Conservation (phyloP, 2,888 invertebrate genomes). For the Drosophila incognita region DNA sequence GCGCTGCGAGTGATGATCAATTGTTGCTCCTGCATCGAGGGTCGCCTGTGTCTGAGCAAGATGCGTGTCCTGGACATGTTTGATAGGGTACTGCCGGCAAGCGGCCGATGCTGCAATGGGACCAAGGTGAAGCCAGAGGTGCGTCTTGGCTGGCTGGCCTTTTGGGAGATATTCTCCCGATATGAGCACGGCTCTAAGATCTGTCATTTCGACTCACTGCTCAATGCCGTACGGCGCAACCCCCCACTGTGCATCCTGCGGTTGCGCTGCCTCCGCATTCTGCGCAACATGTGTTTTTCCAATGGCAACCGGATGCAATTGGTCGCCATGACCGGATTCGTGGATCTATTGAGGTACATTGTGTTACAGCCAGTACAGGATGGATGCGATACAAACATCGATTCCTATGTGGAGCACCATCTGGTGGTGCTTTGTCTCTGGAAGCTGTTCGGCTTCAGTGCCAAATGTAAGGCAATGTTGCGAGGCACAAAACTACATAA, state of each 20-base stretch:
- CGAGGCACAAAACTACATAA: conserved; percentile 75
- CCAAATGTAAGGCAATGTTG: conserved; percentile 73
- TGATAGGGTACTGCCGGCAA: conserved; percentile 78
- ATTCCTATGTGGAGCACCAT: conserved; percentile 78
- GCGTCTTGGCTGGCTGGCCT: conserved; percentile 78
- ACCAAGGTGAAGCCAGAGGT: conserved; percentile 70
- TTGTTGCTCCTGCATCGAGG: conserved; percentile 64
- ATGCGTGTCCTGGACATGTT: conserved; percentile 80
- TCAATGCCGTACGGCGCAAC: conserved; percentile 68
- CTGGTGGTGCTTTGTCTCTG: conserved; percentile 77
- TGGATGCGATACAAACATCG: not conserved
- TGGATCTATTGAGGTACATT: conserved; percentile 68
- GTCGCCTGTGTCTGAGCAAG: conserved; percentile 48
- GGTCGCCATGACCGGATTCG: conserved; percentile 70
- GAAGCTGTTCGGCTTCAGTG: conserved; percentile 81
- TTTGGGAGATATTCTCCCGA: conserved; percentile 73
- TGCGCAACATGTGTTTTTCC: conserved; percentile 84
- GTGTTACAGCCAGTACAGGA: conserved; percentile 47
- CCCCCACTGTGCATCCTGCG: conserved; percentile 54
- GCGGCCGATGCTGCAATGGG: conserved; percentile 46
- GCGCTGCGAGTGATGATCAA: conserved; percentile 81
- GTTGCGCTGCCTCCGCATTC: conserved; percentile 73
- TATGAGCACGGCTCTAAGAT: conserved; percentile 76
- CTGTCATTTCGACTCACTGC: conserved; percentile 75
- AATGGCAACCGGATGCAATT: conserved; percentile 76